These are phyloP conservation scores for Podabrus alpinus DNA, from an alignment of 2,888 invertebrate species.

Conservation along the genomic window DNA sequence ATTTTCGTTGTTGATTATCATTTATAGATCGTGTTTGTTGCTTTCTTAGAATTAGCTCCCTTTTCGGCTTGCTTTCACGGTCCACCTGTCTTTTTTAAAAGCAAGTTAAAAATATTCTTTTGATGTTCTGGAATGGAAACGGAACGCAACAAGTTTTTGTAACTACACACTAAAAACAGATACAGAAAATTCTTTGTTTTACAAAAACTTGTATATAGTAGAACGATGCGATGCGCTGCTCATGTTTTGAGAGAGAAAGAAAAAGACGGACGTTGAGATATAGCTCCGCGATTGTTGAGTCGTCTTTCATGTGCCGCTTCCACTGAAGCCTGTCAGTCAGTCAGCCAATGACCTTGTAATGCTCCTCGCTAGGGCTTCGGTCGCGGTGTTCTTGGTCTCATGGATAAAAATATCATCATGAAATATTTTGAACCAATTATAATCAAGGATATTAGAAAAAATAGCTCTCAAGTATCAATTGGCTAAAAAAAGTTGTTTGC, in stretches of 20 bases:
- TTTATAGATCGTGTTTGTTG: conserved; percentile 6
- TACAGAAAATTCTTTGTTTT: conserved; percentile 9
- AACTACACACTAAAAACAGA: conserved; percentile 8
- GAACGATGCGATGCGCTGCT: background rate
- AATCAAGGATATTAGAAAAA: background rate
- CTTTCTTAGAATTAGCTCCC: conserved; percentile 1
- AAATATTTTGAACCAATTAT: conserved; percentile 1
- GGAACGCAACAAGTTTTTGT: conserved; percentile 18
- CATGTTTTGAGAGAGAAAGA: conserved; percentile 11
- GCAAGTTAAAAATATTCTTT: background rate
- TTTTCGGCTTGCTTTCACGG: background rate
- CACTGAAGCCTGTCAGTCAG: conserved; percentile 28
- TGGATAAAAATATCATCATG: conserved; percentile 13
- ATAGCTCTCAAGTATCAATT: background rate
- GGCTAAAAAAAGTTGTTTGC: background rate
- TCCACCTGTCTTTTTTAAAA: conserved; percentile 8
- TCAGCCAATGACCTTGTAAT: conserved; percentile 32
- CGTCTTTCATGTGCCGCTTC: conserved; percentile 19
- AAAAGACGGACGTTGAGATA: conserved; percentile 13
- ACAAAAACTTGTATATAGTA: background rate
- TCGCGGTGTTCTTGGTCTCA: background rate
- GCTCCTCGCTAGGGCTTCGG: conserved; percentile 4
- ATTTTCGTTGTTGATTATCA: conserved; percentile 7
- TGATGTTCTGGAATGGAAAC: background rate
- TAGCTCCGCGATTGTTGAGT: conserved; percentile 14